A percentile compares a stretch with the other conserved stretches of the same genome.
Conservation (phyloP, 2,888 invertebrate genomes). For the Cabera pusaria region DNA sequence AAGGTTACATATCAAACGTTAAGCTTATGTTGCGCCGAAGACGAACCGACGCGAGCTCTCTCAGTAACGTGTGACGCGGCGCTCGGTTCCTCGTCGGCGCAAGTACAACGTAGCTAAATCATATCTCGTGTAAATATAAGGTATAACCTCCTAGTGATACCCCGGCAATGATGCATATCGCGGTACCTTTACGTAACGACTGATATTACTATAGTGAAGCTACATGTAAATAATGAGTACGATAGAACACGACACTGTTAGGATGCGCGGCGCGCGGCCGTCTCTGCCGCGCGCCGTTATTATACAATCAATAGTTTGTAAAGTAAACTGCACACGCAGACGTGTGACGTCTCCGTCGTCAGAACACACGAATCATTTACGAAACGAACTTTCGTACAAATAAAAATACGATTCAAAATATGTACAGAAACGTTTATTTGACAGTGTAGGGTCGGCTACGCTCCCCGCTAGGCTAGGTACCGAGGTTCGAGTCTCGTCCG, state of each 20-base stretch:
- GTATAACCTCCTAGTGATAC: slow-evolving; percentile 62
- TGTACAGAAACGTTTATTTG: slow-evolving; percentile 82
- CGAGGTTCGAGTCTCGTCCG: slow-evolving; percentile 64
- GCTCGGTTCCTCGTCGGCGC: slow-evolving; percentile 39
- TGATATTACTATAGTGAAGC: slow-evolving; percentile 51
- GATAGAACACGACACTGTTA: slow-evolving; percentile 37
- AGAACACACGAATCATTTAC: too few relatives aligned
- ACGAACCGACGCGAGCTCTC: slow-evolving; percentile 24
- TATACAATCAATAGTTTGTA: too few relatives aligned
- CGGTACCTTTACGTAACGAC: slow-evolving; percentile 60
- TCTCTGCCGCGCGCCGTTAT: too few relatives aligned
- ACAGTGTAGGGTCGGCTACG: slow-evolving; percentile 18
- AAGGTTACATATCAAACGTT: slow-evolving; percentile 36
- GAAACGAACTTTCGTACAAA: slow-evolving; percentile 50
- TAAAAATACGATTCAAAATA: slow-evolving; percentile 78
- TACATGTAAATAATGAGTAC: slow-evolving; percentile 30
- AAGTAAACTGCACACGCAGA: too few relatives aligned
- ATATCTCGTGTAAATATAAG: slow-evolving; percentile 60
- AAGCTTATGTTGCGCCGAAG: slow-evolving; percentile 34
- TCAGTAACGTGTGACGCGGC: slow-evolving; percentile 8
- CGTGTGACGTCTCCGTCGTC: too few relatives aligned
- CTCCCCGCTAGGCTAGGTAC: slow-evolving; percentile 24
- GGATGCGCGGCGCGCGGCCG: too few relatives aligned
- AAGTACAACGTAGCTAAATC: slow-evolving; percentile 42
- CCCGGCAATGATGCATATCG: slow-evolving; percentile 82